Percentiles rank a stretch among this genome's conserved stretches.
Conservation (phyloP, 1,140 invertebrate genomes). For the Caligus rogercresseyi region DNA sequence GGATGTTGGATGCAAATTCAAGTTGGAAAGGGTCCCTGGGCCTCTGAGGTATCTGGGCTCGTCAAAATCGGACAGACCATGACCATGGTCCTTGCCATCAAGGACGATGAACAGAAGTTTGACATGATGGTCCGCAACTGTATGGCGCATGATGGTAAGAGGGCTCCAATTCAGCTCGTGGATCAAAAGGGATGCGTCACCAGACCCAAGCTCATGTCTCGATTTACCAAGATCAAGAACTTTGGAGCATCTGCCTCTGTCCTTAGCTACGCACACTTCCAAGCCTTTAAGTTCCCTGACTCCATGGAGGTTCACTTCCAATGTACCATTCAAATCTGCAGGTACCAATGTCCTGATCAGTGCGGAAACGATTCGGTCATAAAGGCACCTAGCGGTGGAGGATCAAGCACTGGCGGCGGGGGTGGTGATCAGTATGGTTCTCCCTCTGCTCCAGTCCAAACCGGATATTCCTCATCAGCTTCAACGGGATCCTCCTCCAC, state of each 20-base stretch:
- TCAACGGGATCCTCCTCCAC: conserved; percentile 23
- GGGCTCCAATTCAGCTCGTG: conserved; percentile 81
- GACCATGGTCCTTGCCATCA: conserved; percentile 90
- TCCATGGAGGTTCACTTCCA: conserved; percentile 93
- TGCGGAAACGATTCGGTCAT: conserved; percentile 32
- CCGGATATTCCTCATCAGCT: conserved; percentile 22
- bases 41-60: conserved; percentile 75
- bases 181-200: conserved; percentile 82
- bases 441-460: conserved; percentile 25
- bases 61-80: conserved; percentile 90
- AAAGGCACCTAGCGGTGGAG: conserved; percentile 9
- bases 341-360: conserved; percentile 77
- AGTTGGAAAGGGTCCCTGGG: conserved; percentile 86
- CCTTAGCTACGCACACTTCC: conserved; percentile 74
- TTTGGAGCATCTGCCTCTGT: conserved; percentile 80
- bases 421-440: conserved; percentile 36
- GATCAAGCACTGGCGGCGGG: not conserved
- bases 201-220: conserved; percentile 74
- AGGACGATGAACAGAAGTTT: conserved; percentile 86
- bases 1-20: conserved; percentile 53
- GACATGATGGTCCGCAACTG: conserved; percentile 88
- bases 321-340: conserved; percentile 83
- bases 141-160: conserved; percentile 79
- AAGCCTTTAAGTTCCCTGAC: conserved; percentile 84
- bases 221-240: conserved; percentile 86